Base-by-base conservation (phyloP, 1,140 invertebrate species). In the Bemisia tabaci region DNA sequence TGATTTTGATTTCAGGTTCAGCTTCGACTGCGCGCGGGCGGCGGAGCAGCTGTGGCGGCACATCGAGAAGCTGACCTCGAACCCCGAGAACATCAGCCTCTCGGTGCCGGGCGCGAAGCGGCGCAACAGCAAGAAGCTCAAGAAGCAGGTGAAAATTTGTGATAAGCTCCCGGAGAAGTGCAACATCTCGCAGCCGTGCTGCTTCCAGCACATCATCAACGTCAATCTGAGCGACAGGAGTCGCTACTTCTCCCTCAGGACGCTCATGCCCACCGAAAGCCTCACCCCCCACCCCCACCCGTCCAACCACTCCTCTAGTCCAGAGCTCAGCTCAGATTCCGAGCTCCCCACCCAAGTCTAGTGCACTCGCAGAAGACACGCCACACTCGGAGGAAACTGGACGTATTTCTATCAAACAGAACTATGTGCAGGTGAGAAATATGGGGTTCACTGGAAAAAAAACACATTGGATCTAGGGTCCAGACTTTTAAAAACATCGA, bases 131-230 rank as follows among this genome's bases (percentile, higher is more conserved):
- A 33, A 58, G 2, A 83, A 81, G 75, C 82, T 82, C 72, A 81
- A 82, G 75, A 82, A 83, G 65, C 78, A 79, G 69, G 70, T 74
- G 12, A 61, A 64, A 9, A 73, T 74, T 0, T 82, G 82, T 73
- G 80, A 81, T 62, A 74, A 78, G 2, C 76, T 87, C 64, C 89
- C 90, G 2, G 83, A 85, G 24, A 93, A 93, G 75, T 84, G 82
- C 62, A 89, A 92, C 74, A 94, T 94, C 69, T 92, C 90, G 17
- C 84, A 87, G 71, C 91, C 91, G 0, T 93, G 90, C 75, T 89
- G 89, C 72, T 94, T 94, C 76, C 87, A 91, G 64, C 91, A 94
- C 74, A 85, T 94, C 61, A 92, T 89, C 26, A 89, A 84, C 68
- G 84, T 94, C 12, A 88, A 90, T 67, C 79, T 82, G 22, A 82